These are phyloP conservation scores for Drosophila serrata DNA, from an alignment of 1,140 invertebrate species.

Conservation along the genomic window DNA sequence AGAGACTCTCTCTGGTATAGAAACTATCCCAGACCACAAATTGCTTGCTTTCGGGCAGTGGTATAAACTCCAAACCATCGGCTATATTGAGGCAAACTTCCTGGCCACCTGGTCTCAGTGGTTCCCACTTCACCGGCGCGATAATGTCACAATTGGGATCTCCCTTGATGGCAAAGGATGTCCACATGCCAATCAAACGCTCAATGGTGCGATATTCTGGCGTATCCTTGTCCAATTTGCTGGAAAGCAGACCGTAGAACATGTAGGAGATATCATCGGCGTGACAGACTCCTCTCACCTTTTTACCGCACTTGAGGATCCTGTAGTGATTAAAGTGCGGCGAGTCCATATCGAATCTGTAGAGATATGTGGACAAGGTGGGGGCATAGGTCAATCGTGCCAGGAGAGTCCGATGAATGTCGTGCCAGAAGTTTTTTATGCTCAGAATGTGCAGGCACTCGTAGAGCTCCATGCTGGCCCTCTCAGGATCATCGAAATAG, in stretches of 20 bases:
- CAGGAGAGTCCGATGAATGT: constrained; percentile 76
- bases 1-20: constrained; percentile 68
- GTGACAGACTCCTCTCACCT: constrained; percentile 86
- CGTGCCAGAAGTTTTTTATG: constrained; percentile 83
- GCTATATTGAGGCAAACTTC: constrained; percentile 84
- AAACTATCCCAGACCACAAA: constrained; percentile 85
- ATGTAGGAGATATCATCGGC: constrained; percentile 89
- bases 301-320: constrained; percentile 63
- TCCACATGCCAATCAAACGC: constrained; percentile 83
- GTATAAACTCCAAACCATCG: constrained; percentile 71
- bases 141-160: constrained; percentile 67
- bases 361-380: constrained; percentile 84
- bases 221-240: constrained; percentile 72
- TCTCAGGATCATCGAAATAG: constrained; percentile 58
- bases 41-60: constrained; percentile 85
- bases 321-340: constrained; percentile 67
- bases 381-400: constrained; percentile 69
- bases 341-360: constrained; percentile 85
- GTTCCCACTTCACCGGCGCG: constrained; percentile 62
- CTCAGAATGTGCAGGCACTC: constrained; percentile 64
- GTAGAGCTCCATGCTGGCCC: constrained; percentile 45
- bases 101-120: constrained; percentile 50
- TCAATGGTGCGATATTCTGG: constrained; percentile 80
- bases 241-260: constrained; percentile 86
- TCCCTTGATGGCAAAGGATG: constrained; percentile 82